Evolutionary conservation across 2,113 vertebrate genomes (phyloP).

Genomic region (Triplophysa rosa): DNA sequence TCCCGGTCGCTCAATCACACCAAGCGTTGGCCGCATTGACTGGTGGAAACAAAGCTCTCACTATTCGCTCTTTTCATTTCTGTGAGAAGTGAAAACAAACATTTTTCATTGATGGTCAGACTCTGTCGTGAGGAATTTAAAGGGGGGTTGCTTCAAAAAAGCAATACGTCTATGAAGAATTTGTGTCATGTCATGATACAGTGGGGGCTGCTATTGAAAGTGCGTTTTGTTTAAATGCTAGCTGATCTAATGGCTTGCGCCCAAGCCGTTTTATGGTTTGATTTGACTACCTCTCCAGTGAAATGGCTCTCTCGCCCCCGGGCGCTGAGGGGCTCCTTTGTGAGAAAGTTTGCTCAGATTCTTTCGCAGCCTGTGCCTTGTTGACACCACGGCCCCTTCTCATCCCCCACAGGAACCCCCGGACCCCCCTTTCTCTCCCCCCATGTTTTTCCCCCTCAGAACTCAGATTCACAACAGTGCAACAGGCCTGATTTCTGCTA

Average conservation of each 20-base stretch:
- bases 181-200: slow-evolving; percentile 48
- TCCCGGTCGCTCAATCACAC: background rate
- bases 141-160: slow-evolving; percentile 60
- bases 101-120: slow-evolving; percentile 25
- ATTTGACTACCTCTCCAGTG: slow-evolving; percentile 66
- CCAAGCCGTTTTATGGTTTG: slow-evolving; percentile 65
- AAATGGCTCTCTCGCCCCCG: slow-evolving; percentile 57
- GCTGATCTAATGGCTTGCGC: slow-evolving; percentile 60
- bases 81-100: slow-evolving; percentile 38
- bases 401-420: slow-evolving; percentile 50
- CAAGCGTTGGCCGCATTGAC: background rate
- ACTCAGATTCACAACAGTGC: slow-evolving; percentile 32
- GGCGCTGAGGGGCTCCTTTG: slow-evolving; percentile 66
- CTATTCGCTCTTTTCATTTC: slow-evolving; percentile 18
- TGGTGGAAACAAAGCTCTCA: slow-evolving; percentile 10
- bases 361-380: slow-evolving; percentile 63
- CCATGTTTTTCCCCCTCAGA: slow-evolving; percentile 36
- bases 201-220: slow-evolving; percentile 62
- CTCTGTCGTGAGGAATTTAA: slow-evolving; percentile 43
- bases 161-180: slow-evolving; percentile 72
- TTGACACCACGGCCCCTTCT: slow-evolving; percentile 64
- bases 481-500: slow-evolving; percentile 34
- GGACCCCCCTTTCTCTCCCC: slow-evolving; percentile 25
- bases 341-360: slow-evolving; percentile 69
- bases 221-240: slow-evolving; percentile 70